Evolutionary conservation across 2,888 invertebrate species (phyloP).

Genomic region (Scaptomyza caliginosa): DNA sequence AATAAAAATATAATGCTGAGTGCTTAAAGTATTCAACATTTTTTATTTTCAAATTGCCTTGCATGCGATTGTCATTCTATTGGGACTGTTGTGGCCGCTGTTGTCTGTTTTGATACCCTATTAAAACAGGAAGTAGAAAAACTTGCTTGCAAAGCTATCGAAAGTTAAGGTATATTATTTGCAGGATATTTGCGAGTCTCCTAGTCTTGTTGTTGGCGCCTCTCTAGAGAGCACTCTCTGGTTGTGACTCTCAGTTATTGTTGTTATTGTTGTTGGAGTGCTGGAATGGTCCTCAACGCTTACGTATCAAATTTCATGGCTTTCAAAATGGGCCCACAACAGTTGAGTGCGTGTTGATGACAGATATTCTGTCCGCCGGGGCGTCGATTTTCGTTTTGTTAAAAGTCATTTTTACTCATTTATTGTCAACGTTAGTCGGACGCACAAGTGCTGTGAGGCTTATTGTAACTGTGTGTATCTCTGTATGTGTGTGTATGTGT

Average conservation of each 20-base stretch:
- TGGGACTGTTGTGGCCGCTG: conserved; percentile 5
- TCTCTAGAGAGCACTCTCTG: conserved; percentile 3
- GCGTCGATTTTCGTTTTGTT: conserved; percentile 75
- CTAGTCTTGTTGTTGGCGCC: not conserved
- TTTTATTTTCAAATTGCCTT: conserved; percentile 13
- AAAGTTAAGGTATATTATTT: not conserved
- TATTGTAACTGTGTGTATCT: conserved; percentile 17
- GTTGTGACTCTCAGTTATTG: conserved; percentile 12
- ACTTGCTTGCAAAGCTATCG: not conserved
- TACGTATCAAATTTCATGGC: conserved; percentile 77
- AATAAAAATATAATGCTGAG: conserved; percentile 27
- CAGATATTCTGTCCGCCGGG: conserved; percentile 64
- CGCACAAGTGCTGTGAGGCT: conserved; percentile 36
- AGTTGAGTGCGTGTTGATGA: conserved; percentile 71
- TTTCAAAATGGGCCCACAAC: conserved; percentile 58
- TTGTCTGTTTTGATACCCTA: conserved; percentile 21
- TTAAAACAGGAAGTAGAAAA: not conserved
- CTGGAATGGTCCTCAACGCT: conserved; percentile 58
- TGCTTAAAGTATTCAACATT: conserved; percentile 50
- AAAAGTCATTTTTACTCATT: conserved; percentile 80
- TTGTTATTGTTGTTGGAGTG: conserved; percentile 13
- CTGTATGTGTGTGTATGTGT: conserved; percentile 23
- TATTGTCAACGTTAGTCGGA: conserved; percentile 74
- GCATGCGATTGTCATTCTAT: conserved; percentile 32
- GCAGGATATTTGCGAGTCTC: conserved; percentile 15